These are phyloP conservation scores for Actinia tenebrosa DNA, from an alignment of 64 coral and sea anemone genomes.

Conservation along the genomic window DNA sequence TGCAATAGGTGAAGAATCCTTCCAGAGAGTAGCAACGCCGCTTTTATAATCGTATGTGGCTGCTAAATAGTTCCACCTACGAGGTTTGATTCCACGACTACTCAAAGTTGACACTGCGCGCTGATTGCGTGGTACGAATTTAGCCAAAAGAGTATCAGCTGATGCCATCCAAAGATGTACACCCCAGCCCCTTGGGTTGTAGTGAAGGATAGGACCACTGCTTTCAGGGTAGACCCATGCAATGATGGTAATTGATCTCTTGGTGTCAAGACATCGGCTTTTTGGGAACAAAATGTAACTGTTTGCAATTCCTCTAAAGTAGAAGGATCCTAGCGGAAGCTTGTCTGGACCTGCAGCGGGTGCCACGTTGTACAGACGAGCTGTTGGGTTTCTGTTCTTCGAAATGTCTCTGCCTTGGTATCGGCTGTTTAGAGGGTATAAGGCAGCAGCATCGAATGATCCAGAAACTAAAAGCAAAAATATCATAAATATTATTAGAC, in stretches of 20 bases:
- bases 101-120: constrained; percentile 33
- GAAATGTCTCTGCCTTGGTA: constrained; percentile 42
- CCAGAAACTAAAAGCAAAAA: constrained; percentile 32
- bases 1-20: constrained; percentile 38
- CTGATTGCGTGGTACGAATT: constrained; percentile 46
- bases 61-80: constrained; percentile 51
- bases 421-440: constrained; percentile 56
- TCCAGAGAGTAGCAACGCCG: constrained; percentile 48
- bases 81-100: constrained; percentile 36
- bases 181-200: constrained; percentile 51
- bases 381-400: constrained; percentile 33
- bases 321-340: constrained; percentile 35
- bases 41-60: constrained; percentile 44
- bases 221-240: constrained; percentile 60
- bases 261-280: constrained; percentile 50
- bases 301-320: constrained; percentile 52
- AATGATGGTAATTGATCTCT: constrained; percentile 58
- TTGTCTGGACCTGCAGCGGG: constrained; percentile 49
- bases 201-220: constrained; percentile 73
- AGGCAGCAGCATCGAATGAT: constrained; percentile 26
- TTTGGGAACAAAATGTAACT: constrained; percentile 67
- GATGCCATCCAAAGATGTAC: constrained; percentile 74
- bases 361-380: constrained; percentile 42
- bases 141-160: constrained; percentile 23
- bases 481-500: no score